phyloP scores from a whole-genome alignment of 2,888 invertebrate genomes.

The Seladonia tumulorum region DNA sequence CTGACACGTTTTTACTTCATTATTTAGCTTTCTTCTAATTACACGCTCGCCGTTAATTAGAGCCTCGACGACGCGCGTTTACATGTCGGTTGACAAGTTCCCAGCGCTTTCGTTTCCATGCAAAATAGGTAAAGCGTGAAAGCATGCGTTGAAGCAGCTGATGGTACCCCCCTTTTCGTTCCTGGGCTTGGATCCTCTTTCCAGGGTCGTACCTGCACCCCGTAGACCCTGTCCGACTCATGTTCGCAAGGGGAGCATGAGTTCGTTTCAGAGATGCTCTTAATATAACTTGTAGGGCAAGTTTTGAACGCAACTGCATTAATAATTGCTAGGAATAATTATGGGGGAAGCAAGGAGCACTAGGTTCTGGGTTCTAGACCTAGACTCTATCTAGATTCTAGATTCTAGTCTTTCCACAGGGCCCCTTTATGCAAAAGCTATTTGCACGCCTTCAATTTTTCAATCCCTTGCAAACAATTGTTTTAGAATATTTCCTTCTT shows the following conservation, averaged over 20 bases:
- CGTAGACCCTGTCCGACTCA: neutral
- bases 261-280: neutral
- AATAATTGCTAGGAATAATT: neutral
- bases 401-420: too few relatives aligned
- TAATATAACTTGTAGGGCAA: neutral
- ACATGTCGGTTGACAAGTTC: constrained; percentile 36
- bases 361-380: too few relatives aligned
- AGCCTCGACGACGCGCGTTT: neutral
- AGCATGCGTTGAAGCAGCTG: constrained; percentile 62
- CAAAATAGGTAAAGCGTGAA: constrained; percentile 62
- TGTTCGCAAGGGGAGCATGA: neutral
- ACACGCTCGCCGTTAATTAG: neutral
- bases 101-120: constrained; percentile 54
- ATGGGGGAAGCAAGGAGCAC: neutral
- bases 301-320: neutral
- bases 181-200: constrained; percentile 30
- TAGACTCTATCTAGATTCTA: too few relatives aligned
- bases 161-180: constrained; percentile 57
- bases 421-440: too few relatives aligned
- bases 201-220: constrained; percentile 31
- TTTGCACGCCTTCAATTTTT: too few relatives aligned
- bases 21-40: neutral
- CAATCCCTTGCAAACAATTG: too few relatives aligned
- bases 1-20: constrained; percentile 2
- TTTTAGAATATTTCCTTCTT: too few relatives aligned